phyloP scores from a whole-genome alignment of 2,797 vertebrate genomes.

The Gymnopithys bicolor region DNA sequence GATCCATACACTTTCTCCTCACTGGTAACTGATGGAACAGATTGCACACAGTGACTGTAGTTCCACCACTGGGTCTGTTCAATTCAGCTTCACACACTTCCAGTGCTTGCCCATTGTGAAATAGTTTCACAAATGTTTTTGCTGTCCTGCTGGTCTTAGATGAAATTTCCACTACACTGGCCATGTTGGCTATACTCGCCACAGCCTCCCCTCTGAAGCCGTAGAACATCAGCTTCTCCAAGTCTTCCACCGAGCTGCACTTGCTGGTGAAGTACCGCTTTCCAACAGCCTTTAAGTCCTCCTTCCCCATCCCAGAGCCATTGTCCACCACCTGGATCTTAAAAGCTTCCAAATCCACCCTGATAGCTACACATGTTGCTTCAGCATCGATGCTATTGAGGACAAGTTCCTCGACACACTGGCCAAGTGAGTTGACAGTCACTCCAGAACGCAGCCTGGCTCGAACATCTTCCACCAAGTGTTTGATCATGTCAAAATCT shows the following conservation, averaged over 20 bases:
- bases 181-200: slow-evolving; percentile 86
- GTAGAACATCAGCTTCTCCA: slow-evolving; percentile 86
- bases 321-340: slow-evolving; percentile 95
- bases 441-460: slow-evolving; percentile 89
- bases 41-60: slow-evolving; percentile 88
- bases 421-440: slow-evolving; percentile 86
- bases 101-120: slow-evolving; percentile 83
- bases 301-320: slow-evolving; percentile 84
- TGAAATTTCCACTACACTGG: slow-evolving; percentile 88
- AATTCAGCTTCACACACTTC: slow-evolving; percentile 83
- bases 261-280: slow-evolving; percentile 91
- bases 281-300: slow-evolving; percentile 84
- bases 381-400: slow-evolving; percentile 92
- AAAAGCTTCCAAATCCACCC: slow-evolving; percentile 89
- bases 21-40: slow-evolving; percentile 93
- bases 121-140: slow-evolving; percentile 88
- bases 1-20: slow-evolving; percentile 87
- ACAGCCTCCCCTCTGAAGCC: slow-evolving; percentile 95
- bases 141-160: slow-evolving; percentile 81
- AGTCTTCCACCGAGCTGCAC: slow-evolving; percentile 84
- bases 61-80: slow-evolving; percentile 86
- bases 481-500: slow-evolving; percentile 84
- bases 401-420: slow-evolving; percentile 93
- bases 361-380: slow-evolving; percentile 89
- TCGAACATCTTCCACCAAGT: slow-evolving; percentile 84